Evolutionary conservation across 2,113 vertebrate genomes (phyloP).

Genomic region (Cinclus mexicanus): DNA sequence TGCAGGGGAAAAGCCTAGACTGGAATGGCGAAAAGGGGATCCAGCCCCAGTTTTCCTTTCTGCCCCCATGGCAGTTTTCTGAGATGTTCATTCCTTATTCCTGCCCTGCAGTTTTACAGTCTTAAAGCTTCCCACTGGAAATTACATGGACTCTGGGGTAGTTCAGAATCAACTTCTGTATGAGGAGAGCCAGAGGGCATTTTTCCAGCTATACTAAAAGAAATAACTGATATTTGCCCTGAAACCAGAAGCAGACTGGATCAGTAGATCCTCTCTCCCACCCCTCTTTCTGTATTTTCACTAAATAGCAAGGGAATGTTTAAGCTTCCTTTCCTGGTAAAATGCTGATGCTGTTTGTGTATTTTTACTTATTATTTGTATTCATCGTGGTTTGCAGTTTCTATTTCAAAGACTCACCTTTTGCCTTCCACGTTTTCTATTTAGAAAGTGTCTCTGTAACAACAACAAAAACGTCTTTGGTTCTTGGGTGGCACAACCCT

Average conservation of each 20-base stretch:
- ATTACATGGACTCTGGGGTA: neutral
- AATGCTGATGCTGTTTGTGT: neutral
- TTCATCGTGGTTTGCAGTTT: neutral
- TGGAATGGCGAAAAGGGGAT: neutral
- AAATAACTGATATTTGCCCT: neutral
- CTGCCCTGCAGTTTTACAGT: neutral
- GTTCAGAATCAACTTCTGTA: neutral
- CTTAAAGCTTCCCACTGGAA: neutral
- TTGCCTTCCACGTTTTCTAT: neutral
- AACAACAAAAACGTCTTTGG: neutral
- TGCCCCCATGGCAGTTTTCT: rapidly evolving
- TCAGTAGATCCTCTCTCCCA: neutral
- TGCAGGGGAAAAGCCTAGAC: neutral
- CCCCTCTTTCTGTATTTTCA: neutral
- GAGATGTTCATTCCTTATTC: neutral
- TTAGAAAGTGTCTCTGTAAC: neutral
- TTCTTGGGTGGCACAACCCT: neutral
- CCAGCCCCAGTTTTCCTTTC: neutral
- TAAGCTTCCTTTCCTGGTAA: neutral
- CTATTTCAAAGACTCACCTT: neutral
- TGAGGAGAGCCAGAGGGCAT: rapidly evolving
- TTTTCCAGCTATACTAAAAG: neutral
- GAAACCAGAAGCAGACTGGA: neutral
- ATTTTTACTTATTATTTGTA: neutral
- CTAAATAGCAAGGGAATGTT: neutral